Conservation (phyloP, 1,140 invertebrate species). For the Drosophila pandora region DNA sequence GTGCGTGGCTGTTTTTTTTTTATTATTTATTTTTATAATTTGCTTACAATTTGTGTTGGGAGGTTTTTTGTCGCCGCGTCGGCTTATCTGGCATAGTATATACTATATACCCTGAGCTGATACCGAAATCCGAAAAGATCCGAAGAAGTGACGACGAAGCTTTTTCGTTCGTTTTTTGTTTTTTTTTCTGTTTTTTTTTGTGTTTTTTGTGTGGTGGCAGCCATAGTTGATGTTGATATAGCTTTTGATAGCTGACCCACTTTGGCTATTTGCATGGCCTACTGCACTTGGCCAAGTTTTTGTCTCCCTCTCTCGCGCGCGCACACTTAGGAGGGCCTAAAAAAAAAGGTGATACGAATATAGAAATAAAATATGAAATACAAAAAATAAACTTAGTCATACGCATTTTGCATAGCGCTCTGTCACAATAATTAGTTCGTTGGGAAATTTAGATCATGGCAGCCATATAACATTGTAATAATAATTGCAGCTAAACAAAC, state of each 20-base stretch:
- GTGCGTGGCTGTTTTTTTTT: constrained; percentile 42
- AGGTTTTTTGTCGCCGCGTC: constrained; percentile 10
- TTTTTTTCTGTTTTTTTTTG: background rate
- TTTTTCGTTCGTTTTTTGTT: background rate
- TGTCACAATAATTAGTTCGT: constrained; percentile 73
- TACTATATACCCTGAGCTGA: constrained; percentile 2
- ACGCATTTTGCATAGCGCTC: constrained; percentile 41
- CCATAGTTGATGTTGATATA: constrained; percentile 55
- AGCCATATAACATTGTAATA: constrained; percentile 71
- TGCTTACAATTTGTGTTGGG: constrained; percentile 60
- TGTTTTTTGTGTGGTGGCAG: constrained; percentile 29
- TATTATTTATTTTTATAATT: constrained; percentile 65
- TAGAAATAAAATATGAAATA: constrained; percentile 4
- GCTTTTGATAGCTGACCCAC: constrained; percentile 79
- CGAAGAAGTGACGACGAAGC: constrained; percentile 43
- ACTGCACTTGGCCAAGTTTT: constrained; percentile 83
- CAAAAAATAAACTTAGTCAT: constrained; percentile 46
- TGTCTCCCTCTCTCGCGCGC: constrained; percentile 52
- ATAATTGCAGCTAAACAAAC: constrained; percentile 65
- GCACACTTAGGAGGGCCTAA: constrained; percentile 25
- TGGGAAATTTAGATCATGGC: constrained; percentile 74
- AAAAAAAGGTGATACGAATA: constrained; percentile 15
- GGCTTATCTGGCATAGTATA: constrained; percentile 21
- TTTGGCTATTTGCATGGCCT: constrained; percentile 83
- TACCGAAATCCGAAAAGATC: constrained; percentile 18